Base-by-base conservation (phyloP, 1,140 invertebrate species). In the Sinella curviseta region DNA sequence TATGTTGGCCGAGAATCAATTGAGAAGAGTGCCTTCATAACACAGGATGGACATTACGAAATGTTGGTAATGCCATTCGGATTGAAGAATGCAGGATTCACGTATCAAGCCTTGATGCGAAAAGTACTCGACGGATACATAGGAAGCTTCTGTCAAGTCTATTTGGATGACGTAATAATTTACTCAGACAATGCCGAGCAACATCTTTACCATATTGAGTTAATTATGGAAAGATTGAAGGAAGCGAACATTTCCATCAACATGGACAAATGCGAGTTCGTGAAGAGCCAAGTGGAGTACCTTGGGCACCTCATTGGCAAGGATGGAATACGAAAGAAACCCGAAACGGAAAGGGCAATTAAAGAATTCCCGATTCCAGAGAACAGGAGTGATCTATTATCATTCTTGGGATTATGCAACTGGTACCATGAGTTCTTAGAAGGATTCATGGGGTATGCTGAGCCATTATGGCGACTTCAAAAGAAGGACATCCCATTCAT, bases 341-440 rank as follows among this genome's bases (percentile, higher is more conserved):
- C 86, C 8, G 82, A 83, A 17, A 89, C 89, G 77, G 81, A 87
- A 1, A 78, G 83, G 73, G 84, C 86, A 4, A 85, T 89, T 17
- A 26, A 77, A 35, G 79, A 86, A 1, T 85, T 82, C n/a, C 82
- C 84, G 17, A 48, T 39, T 3, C 88, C 88, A 20, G 82, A 77
- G 35, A 86, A 86, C 79, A 83, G 84, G 0, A 84, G 81, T 4
- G 85, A 87, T 80, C 78, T 89, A 0, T 82, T 86, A 82, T 75
- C 82, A 3, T 89, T 89, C 78, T 78, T 89, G 1, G 88, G 88
- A 2, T 84, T 89, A 80, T 84, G 87, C 1, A 86, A 85, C 33
- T 90, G 87, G 82, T 89, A 89, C 82, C 80, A 85, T 1, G 84
- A 85, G 57, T 89, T 90, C 77, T 84, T 88, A 12, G 84, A 80